Conservation (phyloP, 2,113 vertebrate genomes). For the Salvelinus namaycush region DNA sequence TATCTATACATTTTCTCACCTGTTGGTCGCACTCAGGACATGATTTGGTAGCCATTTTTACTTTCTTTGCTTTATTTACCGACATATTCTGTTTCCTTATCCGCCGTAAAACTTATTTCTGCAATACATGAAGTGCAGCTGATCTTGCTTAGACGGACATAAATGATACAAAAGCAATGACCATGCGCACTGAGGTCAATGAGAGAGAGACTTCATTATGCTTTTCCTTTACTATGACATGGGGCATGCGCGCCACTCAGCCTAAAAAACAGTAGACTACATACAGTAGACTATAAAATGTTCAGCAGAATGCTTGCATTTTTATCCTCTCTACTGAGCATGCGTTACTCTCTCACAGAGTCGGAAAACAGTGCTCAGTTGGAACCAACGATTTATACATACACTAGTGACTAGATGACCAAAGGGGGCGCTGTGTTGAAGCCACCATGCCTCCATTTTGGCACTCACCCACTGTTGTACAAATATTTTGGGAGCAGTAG, state of each 20-base stretch:
- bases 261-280: slow-evolving; percentile 1
- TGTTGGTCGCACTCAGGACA: slow-evolving; percentile 98
- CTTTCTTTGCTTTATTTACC: slow-evolving; percentile 91
- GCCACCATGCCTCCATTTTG: no score
- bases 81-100: slow-evolving; percentile 76
- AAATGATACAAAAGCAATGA: slow-evolving; percentile 34
- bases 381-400: no score
- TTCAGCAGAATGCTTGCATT: slow-evolving; percentile 23
- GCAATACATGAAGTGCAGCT: slow-evolving; percentile 38
- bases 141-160: slow-evolving; percentile 33
- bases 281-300: slow-evolving; percentile 25
- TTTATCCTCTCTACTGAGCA: slow-evolving; percentile 33
- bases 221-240: slow-evolving; percentile 21
- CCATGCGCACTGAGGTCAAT: slow-evolving; percentile 29
- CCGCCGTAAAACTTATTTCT: slow-evolving; percentile 28
- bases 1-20: slow-evolving; percentile 74
- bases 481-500: no score
- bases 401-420: no score
- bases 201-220: slow-evolving; percentile 17
- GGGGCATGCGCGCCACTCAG: slow-evolving; percentile 42
- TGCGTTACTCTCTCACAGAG: slow-evolving; percentile 47
- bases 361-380: slow-evolving; percentile 11
- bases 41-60: slow-evolving; percentile 99
- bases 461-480: no score
- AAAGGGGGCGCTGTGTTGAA: no score